phyloP scores from a whole-genome alignment of 2,113 vertebrate species.

The Gavia stellata region DNA sequence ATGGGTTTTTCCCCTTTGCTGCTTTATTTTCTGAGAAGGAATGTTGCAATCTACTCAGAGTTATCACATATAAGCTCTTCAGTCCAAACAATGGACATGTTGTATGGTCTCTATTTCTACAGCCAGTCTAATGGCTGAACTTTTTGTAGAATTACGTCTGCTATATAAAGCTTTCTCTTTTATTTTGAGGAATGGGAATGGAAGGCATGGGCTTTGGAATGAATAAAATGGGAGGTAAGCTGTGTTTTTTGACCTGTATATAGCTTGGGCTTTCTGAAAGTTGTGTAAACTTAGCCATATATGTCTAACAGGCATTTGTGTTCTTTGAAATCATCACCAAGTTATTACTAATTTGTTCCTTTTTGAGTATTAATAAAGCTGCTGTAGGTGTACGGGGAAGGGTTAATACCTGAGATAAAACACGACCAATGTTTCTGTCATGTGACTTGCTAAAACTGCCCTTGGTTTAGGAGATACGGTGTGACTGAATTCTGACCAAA shows the following conservation, averaged over 20 bases:
- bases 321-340: neutral
- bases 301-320: neutral
- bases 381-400: neutral
- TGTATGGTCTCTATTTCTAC: neutral
- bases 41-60: constrained; percentile 21
- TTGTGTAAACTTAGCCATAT: neutral
- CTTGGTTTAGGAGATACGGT: neutral
- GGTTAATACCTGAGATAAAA: neutral
- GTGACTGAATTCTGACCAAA: neutral
- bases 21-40: constrained; percentile 34
- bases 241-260: neutral
- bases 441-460: neutral
- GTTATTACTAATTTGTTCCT: neutral
- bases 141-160: neutral
- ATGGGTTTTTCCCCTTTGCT: constrained; percentile 28
- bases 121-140: constrained; percentile 3
- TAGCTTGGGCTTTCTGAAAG: neutral
- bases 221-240: constrained; percentile 95
- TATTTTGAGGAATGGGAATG: constrained; percentile 84
- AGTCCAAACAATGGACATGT: neutral
- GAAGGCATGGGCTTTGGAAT: constrained; percentile 95
- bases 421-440: fast-evolving
- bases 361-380: neutral
- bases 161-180: constrained; percentile 63
- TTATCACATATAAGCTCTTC: neutral